Evolutionary conservation across 2,888 invertebrate species (phyloP).

Genomic region (Cataglyphis altisquamis): DNA sequence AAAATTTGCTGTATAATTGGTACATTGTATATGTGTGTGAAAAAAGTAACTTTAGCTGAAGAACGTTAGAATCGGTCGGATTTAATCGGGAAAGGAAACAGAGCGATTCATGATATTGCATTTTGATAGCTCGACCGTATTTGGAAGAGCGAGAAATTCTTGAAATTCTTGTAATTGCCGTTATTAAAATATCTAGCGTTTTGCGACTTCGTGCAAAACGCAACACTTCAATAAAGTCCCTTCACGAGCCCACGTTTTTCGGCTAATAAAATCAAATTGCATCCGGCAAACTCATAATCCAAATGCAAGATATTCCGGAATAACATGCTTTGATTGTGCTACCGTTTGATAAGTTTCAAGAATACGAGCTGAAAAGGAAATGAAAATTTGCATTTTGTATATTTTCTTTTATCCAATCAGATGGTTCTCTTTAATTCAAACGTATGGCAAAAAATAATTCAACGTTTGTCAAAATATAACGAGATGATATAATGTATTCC

Average conservation of each 20-base stretch:
- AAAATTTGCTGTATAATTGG: slow-evolving; percentile 29
- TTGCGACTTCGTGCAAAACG: slow-evolving; percentile 30
- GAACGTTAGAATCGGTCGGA: neutral
- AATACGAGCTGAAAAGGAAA: neutral
- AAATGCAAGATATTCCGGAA: slow-evolving; percentile 7
- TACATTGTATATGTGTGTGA: neutral
- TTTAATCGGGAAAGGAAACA: neutral
- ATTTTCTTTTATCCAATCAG: neutral
- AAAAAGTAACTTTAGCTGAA: neutral
- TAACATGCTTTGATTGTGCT: slow-evolving; percentile 26
- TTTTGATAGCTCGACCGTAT: neutral
- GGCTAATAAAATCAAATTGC: slow-evolving; percentile 49
- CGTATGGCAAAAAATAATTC: neutral
- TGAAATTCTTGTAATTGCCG: slow-evolving; percentile 29
- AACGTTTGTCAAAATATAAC: neutral
- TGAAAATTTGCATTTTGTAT: neutral
- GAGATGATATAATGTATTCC: slow-evolving; percentile 16
- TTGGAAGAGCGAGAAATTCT: slow-evolving; percentile 17
- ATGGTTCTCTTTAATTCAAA: neutral
- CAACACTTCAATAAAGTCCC: slow-evolving; percentile 34
- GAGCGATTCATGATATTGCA: neutral
- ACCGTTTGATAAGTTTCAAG: neutral
- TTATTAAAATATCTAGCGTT: slow-evolving; percentile 37
- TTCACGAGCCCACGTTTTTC: slow-evolving; percentile 27
- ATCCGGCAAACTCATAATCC: slow-evolving; percentile 22